Percentiles rank a stretch among this genome's conserved stretches.
Conservation (phyloP, 2,888 invertebrate genomes). For the Caenorhabditis doughertyi region DNA sequence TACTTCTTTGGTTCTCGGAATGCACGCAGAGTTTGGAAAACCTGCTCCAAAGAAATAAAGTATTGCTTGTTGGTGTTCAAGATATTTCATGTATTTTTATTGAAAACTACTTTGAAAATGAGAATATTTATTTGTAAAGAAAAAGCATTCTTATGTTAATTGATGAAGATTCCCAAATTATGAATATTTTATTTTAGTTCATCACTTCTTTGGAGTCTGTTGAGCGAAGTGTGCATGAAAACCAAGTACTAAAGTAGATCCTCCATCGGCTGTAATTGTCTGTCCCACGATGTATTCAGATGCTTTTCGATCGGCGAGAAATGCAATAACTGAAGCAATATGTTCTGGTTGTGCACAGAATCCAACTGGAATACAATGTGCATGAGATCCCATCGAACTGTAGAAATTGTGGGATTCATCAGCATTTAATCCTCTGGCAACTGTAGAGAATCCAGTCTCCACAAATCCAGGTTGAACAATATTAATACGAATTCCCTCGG, state of each 20-base stretch:
- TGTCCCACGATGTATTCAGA: conserved; percentile 47
- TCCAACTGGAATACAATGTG: conserved; percentile 31
- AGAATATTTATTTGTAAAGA: too few species aligned
- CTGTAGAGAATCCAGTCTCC: conserved; percentile 28
- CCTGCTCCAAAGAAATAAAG: not conserved
- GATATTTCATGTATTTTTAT: not conserved
- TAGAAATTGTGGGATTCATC: conserved; percentile 34
- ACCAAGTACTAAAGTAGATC: conserved; percentile 31
- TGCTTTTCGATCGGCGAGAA: conserved; percentile 35
- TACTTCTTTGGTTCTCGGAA: conserved; percentile 18
- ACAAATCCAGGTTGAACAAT: conserved; percentile 35
- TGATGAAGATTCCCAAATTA: too few species aligned
- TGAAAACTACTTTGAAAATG: too few species aligned
- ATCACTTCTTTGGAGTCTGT: not conserved
- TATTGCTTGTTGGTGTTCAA: too few species aligned
- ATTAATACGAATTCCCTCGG: conserved; percentile 39
- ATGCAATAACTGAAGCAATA: conserved; percentile 35
- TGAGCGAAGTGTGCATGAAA: conserved; percentile 17
- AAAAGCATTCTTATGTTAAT: too few species aligned
- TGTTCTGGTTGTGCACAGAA: conserved; percentile 36
- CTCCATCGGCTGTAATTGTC: conserved; percentile 37
- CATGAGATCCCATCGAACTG: conserved; percentile 15
- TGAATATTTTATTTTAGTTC: too few species aligned
- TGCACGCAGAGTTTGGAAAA: conserved; percentile 6
- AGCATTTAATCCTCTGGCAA: conserved; percentile 1